Evolutionary conservation across 2,797 vertebrate genomes (phyloP).

Genomic region (Ctenosaura bakeri): DNA sequence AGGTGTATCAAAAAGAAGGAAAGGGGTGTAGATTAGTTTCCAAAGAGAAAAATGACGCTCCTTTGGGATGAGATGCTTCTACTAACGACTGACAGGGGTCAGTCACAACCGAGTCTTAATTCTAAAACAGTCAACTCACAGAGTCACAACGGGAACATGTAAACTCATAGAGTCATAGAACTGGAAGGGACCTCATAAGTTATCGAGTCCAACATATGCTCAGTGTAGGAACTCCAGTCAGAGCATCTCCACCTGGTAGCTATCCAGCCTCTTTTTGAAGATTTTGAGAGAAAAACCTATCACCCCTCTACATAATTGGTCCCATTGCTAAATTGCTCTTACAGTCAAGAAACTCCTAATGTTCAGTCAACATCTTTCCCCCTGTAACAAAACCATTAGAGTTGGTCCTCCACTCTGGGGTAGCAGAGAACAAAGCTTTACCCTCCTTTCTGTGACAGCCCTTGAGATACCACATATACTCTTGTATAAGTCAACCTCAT

Average conservation of each 20-base stretch:
- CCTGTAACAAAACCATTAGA: too few species aligned
- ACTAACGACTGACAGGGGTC: not conserved
- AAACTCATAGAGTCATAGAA: not conserved
- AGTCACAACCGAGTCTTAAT: not conserved
- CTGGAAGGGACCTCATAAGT: not conserved
- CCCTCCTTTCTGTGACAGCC: too few species aligned
- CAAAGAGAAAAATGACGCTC: not conserved
- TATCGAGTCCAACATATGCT: not conserved
- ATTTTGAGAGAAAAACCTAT: not conserved
- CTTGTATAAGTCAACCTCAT: too few species aligned
- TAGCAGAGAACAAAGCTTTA: too few species aligned
- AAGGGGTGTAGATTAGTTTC: conserved; percentile 3
- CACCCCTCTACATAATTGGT: too few species aligned
- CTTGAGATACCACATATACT: too few species aligned
- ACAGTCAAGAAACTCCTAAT: too few species aligned
- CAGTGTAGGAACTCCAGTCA: too few species aligned
- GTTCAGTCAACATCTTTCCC: too few species aligned
- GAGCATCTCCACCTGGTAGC: not conserved
- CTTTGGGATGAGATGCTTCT: not conserved
- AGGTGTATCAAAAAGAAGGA: not conserved
- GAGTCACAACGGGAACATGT: too few species aligned
- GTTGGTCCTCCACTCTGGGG: too few species aligned
- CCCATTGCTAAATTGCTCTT: too few species aligned
- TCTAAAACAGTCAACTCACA: not conserved
- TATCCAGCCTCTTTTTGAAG: not conserved